Evolutionary conservation across 2,113 vertebrate genomes (phyloP), one percentile per base, ranked within the genome.

Genomic region (Peromyscus leucopus): DNA sequence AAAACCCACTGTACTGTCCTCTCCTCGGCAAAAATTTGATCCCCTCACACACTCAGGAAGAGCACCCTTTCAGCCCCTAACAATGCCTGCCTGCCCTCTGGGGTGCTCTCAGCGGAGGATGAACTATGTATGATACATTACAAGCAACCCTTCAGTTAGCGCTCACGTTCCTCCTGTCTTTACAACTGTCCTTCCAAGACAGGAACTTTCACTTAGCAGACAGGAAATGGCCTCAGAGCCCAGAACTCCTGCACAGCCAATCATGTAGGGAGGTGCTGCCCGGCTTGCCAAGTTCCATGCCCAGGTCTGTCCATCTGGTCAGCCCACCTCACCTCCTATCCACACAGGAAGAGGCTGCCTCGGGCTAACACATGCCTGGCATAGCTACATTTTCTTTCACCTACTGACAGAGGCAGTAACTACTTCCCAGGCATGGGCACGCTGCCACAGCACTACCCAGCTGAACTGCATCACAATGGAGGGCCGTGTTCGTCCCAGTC

Each of bases 11-110:
- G 55, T 51, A 55, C 7, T 28, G 1, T 3, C 2, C 6, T 65
- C n/a, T 69, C 31, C 86, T 51, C n/a, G 51, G 31, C 28, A 83
- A 61, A 22, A n/a, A 12, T 65, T 21, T 3, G n/a, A 24, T 74
- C 2, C 10, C 7, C 36, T 1, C 24, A n/a, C 71, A 4, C 2
- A 2, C n/a, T 57, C 61, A 0, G 0, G 21, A 89, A 72, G 28
- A 82, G n/a, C 69, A 67, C 12, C 0, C 36, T 51, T 72, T 5
- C 17, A 21, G n/a, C 31, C 46, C 28, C 7, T 16, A 31, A n/a
- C 65, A 22, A n/a, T 0, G 12, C 16, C 63, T 61, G 36, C 46
- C 55, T 59, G 39, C 39, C 39, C 15, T 42, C 71, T 48, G 26
- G 0, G 42, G 7, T 65, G 85, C 26, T 31, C 22, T 57, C 4